Base-by-base conservation (phyloP, 2,888 invertebrate genomes). In the Embidobia sp. region DNA sequence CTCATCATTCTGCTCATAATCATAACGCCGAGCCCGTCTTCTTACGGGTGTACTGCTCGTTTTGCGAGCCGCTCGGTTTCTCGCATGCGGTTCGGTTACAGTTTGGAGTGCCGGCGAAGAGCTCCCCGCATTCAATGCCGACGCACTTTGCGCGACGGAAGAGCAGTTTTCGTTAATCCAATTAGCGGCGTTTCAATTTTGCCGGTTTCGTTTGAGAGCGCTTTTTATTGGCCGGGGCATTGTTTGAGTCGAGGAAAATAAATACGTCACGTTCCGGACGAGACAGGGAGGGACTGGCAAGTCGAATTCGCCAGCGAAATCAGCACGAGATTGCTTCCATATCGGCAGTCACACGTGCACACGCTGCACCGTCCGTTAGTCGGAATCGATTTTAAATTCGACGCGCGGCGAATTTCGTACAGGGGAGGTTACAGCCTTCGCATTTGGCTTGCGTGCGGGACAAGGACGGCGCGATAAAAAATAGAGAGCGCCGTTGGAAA, bases 341-440 rank as follows among this genome's bases (percentile, higher is more conserved):
- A 48, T 66, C 59, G 57, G 57, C 29, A 63, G 70, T 51, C 57
- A 66, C 66, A 51, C 72, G 77, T 73, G 77, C 70, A 55, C 57
- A n/a, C n/a, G n/a, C n/a, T n/a, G 75, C 78, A 77, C 80, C 75
- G 75, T 79, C 73, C 72, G 69, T 75, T 72, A 63, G 49, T 55
- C 37, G 48, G 66, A 78, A 85, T 82, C 81, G 83, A 80, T 85
- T 85, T 84, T 80, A 84, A 84, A 83, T 83, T 85, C 74, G 72
- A 76, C 74, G 80, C 80, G 66, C 69, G 61, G 42, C 51, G 42
- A 51, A 72, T 77, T 73, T 76, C 66, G 72, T 35, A 31, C 33
- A 69, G 49, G 59, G 80, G 79, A 70, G 64, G 78, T 80, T 70
- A 69, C 81, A 78, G 74, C 79, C 79, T 63, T 67, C 59, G 53